Percentiles rank a stretch among this genome's conserved stretches.
phyloP scores from a whole-genome alignment of 2,113 vertebrate species.

The Proterorhinus semilunaris region DNA sequence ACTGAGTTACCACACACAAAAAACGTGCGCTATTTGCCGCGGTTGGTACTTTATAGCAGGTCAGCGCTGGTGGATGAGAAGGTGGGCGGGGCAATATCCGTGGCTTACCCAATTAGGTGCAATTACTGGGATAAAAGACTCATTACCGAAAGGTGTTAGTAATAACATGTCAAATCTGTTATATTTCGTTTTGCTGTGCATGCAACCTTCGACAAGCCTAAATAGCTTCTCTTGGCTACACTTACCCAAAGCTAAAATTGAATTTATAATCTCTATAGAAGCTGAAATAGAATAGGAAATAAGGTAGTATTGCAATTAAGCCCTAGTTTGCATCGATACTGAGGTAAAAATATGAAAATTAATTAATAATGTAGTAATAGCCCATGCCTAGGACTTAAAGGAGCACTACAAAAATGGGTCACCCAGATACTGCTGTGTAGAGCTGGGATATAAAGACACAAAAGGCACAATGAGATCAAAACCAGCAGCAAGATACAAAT shows the following conservation, averaged over 20 bases:
- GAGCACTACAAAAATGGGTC: constrained; percentile 68
- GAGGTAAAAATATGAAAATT: neutral
- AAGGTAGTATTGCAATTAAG: neutral
- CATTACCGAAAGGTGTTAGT: neutral
- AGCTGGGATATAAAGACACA: neutral
- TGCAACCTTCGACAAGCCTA: no score
- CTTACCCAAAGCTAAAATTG: neutral
- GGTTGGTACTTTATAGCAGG: constrained; percentile 11
- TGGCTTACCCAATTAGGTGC: constrained; percentile 21
- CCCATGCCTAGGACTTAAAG: constrained; percentile 29
- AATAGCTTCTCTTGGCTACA: neutral
- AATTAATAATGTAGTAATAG: constrained; percentile 12
- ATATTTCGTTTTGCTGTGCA: neutral
- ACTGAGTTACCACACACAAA: constrained; percentile 30
- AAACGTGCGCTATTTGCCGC: constrained; percentile 52
- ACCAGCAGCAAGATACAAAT: constrained; percentile 27
- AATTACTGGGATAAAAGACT: constrained; percentile 12
- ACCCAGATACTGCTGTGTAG: constrained; percentile 57
- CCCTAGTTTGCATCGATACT: neutral
- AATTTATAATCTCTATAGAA: neutral
- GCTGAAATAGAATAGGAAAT: neutral
- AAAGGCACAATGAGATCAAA: constrained; percentile 48
- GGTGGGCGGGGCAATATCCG: constrained; percentile 21
- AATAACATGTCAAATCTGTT: neutral
- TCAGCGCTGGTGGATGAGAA: constrained; percentile 5